Evolutionary conservation across 2,888 invertebrate genomes (phyloP).

Genomic region (Cerastis rubricosa): DNA sequence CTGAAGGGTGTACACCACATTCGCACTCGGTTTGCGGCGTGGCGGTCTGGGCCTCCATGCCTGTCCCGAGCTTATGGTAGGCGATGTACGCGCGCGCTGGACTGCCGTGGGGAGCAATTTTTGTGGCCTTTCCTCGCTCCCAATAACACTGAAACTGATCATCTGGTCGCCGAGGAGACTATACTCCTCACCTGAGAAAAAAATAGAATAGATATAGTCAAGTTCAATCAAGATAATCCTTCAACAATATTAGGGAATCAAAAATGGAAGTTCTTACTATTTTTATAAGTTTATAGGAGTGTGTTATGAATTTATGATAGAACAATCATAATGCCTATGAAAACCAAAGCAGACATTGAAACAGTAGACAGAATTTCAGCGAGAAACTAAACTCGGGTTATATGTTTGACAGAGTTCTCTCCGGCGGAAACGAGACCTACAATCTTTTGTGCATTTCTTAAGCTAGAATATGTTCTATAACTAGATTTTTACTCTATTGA

Average conservation of each 20-base stretch:
- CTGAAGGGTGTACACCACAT: constrained; percentile 92
- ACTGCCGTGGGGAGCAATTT: constrained; percentile 89
- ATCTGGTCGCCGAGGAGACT: constrained; percentile 86
- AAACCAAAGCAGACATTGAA: background rate
- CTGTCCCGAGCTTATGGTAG: constrained; percentile 92
- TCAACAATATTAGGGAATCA: background rate
- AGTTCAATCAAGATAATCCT: background rate
- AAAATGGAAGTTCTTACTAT: background rate
- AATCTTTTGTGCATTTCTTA: background rate
- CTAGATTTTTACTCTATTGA: background rate
- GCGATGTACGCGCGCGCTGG: constrained; percentile 90
- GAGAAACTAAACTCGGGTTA: too few species aligned
- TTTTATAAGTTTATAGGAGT: background rate
- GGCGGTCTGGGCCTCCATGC: constrained; percentile 88
- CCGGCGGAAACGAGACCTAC: background rate
- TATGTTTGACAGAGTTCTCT: background rate
- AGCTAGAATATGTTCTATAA: background rate
- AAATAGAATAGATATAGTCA: background rate
- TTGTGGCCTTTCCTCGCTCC: constrained; percentile 82
- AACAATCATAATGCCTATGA: background rate
- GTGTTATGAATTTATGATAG: background rate
- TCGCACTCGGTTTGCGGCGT: constrained; percentile 91
- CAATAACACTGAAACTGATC: constrained; percentile 83
- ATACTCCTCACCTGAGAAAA: constrained; percentile 78
- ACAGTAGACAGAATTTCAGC: background rate